phyloP scores from a whole-genome alignment of 2,797 vertebrate genomes.

The Sebastes alutus region DNA sequence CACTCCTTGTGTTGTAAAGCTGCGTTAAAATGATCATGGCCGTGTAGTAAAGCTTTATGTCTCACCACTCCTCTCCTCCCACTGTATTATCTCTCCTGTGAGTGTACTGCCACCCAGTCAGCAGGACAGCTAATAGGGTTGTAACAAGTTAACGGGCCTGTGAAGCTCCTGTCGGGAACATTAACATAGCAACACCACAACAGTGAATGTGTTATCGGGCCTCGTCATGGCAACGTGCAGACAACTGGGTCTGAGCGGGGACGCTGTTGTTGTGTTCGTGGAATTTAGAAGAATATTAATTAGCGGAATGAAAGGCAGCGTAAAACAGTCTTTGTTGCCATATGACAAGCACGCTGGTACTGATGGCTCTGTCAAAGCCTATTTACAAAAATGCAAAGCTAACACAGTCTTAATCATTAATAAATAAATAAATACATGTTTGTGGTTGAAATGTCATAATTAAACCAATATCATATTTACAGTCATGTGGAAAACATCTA shows the following conservation, averaged over 20 bases:
- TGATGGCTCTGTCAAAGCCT: conserved; percentile 13
- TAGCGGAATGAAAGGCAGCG: conserved; percentile 33
- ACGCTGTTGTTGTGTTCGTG: conserved; percentile 19
- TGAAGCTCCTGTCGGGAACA: conserved; percentile 35
- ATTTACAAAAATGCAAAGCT: conserved; percentile 1
- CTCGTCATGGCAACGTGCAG: conserved; percentile 41
- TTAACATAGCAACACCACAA: conserved; percentile 40
- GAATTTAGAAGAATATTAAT: conserved; percentile 47
- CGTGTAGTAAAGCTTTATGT: conserved; percentile 28
- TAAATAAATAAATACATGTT: not conserved
- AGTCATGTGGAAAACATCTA: not conserved
- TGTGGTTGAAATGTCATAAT: not conserved
- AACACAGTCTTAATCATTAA: not conserved
- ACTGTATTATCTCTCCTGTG: conserved; percentile 18
- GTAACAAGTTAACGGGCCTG: conserved; percentile 32
- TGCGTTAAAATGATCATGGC: conserved; percentile 2
- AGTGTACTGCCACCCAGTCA: conserved; percentile 18
- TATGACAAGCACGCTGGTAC: not conserved
- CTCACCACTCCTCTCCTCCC: conserved; percentile 10
- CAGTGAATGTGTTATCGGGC: conserved; percentile 34
- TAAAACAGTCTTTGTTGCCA: conserved; percentile 8
- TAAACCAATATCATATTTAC: not conserved
- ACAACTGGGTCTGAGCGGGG: conserved; percentile 6
- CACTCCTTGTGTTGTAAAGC: not conserved
- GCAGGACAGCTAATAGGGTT: conserved; percentile 35